Evolutionary conservation across 2,113 vertebrate genomes (phyloP).

Genomic region (Electrona antarctica): DNA sequence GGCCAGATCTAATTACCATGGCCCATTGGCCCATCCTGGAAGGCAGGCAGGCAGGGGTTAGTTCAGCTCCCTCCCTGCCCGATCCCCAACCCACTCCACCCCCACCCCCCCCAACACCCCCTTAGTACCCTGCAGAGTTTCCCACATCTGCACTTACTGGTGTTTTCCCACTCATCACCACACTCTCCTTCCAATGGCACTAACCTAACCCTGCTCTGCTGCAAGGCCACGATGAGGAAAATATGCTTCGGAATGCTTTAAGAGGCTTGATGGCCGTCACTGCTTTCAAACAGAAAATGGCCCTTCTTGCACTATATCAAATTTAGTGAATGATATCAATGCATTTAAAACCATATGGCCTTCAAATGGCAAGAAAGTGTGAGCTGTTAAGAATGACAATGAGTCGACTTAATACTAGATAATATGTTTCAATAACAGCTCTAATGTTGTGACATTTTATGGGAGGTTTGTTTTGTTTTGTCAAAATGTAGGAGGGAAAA

Average conservation of each 20-base stretch:
- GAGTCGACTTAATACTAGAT: not conserved
- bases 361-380: not conserved
- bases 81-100: constrained; percentile 41
- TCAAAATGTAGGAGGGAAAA: constrained; percentile 62
- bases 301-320: not conserved
- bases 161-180: constrained; percentile 75
- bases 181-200: constrained; percentile 28
- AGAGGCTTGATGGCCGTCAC: constrained; percentile 1
- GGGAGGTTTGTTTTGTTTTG: constrained; percentile 39
- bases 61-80: constrained; percentile 68
- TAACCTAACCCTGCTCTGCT: constrained; percentile 1
- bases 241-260: constrained; percentile 29
- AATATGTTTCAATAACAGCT: constrained; percentile 9
- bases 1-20: constrained; percentile 90
- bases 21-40: constrained; percentile 79
- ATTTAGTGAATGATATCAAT: not conserved
- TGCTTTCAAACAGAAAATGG: not conserved
- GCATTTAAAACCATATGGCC: not conserved
- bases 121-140: constrained; percentile 76
- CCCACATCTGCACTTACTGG: constrained; percentile 81
- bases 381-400: not conserved
- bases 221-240: constrained; percentile 39
- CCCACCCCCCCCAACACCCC: constrained; percentile 44
- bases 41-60: constrained; percentile 62
- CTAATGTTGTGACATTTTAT: constrained; percentile 35